phyloP scores from a whole-genome alignment of 1,140 invertebrate genomes.

The Olivierus martensii region DNA sequence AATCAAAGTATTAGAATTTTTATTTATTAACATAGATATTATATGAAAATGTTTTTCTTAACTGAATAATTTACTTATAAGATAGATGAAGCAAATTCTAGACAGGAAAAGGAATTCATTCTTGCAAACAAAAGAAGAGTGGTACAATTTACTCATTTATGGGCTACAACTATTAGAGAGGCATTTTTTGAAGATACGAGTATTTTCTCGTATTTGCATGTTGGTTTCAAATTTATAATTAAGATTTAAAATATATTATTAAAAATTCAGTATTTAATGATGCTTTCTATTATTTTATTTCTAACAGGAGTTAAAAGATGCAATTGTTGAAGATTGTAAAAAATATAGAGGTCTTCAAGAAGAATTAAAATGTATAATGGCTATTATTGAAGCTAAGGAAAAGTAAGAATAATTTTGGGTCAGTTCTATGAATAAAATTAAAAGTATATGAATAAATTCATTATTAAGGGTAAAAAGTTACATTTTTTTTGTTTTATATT shows the following conservation, averaged over 20 bases:
- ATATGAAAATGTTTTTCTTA: neutral
- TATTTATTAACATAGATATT: too few relatives aligned
- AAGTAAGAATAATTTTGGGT: too few relatives aligned
- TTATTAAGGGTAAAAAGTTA: too few relatives aligned
- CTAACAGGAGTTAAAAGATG: slow-evolving; percentile 48
- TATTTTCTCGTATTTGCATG: slow-evolving; percentile 54
- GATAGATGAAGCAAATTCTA: slow-evolving; percentile 36
- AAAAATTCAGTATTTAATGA: neutral
- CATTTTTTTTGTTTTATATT: too few relatives aligned
- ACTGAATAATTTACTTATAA: slow-evolving; percentile 33
- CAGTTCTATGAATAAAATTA: too few relatives aligned
- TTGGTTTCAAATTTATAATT: slow-evolving; percentile 22
- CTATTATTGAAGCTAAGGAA: slow-evolving; percentile 24
- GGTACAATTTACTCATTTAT: slow-evolving; percentile 61
- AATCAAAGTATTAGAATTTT: too few relatives aligned
- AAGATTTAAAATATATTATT: neutral
- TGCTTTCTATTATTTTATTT: neutral
- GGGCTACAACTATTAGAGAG: slow-evolving; percentile 54
- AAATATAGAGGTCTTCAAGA: slow-evolving; percentile 26
- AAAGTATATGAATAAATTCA: too few relatives aligned
- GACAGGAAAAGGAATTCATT: slow-evolving; percentile 53
- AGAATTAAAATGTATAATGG: slow-evolving; percentile 25
- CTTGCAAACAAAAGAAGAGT: slow-evolving; percentile 58
- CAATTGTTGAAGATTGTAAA: slow-evolving; percentile 46
- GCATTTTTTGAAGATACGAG: slow-evolving; percentile 57